Conservation (phyloP, 2,888 invertebrate genomes). For the Drosophila vallismaia region DNA sequence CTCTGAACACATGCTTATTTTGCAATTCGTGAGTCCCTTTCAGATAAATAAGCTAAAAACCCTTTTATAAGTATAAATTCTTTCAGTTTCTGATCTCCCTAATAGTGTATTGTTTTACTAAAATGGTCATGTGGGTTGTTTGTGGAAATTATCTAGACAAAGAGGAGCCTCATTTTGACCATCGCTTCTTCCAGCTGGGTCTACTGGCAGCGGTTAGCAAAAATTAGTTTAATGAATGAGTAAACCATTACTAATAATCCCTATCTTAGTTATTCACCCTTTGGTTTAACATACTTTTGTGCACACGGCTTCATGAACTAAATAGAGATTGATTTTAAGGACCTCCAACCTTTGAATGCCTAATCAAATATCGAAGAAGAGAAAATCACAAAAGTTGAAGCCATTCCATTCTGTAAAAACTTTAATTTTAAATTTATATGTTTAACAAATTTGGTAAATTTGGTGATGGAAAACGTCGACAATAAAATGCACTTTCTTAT, state of each 20-base stretch:
- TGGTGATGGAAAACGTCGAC: too few species aligned
- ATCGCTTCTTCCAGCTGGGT: not conserved
- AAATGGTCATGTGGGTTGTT: not conserved
- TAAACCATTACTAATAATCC: not conserved
- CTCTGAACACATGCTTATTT: not conserved
- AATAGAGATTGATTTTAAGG: not conserved
- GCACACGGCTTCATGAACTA: not conserved
- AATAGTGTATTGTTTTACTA: not conserved
- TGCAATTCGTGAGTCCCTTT: not conserved
- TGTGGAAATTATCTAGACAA: slow-evolving; percentile 3
- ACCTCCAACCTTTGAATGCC: not conserved
- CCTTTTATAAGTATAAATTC: not conserved
- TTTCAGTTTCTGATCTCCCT: not conserved
- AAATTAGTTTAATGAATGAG: not conserved
- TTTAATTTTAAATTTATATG: too few species aligned
- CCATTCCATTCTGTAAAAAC: too few species aligned
- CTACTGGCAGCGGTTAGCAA: not conserved
- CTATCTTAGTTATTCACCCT: not conserved
- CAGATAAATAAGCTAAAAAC: not conserved
- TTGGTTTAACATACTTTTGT: not conserved
- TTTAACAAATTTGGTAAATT: too few species aligned
- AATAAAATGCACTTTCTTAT: too few species aligned
- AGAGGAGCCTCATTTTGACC: not conserved
- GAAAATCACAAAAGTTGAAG: too few species aligned
- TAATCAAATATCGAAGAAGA: too few species aligned